These are phyloP conservation scores for Ophion costatus DNA, from an alignment of 2,888 invertebrate species.

Conservation along the genomic window DNA sequence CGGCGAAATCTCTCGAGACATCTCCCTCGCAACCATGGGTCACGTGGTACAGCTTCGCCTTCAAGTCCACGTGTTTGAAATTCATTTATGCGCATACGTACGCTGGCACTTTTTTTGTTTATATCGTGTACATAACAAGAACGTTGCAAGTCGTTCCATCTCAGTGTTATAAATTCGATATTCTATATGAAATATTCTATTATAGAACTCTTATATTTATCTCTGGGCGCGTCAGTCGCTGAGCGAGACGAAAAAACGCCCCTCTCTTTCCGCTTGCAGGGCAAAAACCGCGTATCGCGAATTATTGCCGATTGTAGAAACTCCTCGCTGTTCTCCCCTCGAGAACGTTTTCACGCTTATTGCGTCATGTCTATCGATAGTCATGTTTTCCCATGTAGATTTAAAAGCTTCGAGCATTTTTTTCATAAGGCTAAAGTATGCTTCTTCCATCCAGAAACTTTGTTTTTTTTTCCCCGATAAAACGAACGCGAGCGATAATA, in stretches of 20 bases:
- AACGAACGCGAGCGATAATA: not conserved
- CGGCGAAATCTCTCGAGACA: not conserved
- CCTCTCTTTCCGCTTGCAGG: not conserved
- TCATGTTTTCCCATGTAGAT: not conserved
- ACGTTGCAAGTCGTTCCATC: not conserved
- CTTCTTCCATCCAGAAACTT: too few relatives aligned
- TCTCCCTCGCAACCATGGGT: not conserved
- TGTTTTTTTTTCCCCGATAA: not conserved
- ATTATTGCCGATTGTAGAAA: not conserved
- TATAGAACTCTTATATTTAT: not conserved
- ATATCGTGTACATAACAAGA: not conserved
- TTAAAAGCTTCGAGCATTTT: not conserved
- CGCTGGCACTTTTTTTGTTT: not conserved
- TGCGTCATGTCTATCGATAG: not conserved
- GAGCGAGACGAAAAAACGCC: not conserved
- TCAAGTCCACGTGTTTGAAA: conserved; percentile 13
- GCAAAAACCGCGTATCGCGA: not conserved
- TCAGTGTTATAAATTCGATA: not conserved
- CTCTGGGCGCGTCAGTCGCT: not conserved
- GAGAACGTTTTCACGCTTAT: not conserved
- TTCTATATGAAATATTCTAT: conserved; percentile 10
- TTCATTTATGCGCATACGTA: conserved; percentile 3
- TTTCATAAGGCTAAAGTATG: not conserved
- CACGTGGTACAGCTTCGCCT: not conserved
- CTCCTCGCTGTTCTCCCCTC: not conserved